These are phyloP conservation scores for Engystomops pustulosus DNA, from an alignment of 2,113 vertebrate genomes.

Conservation along the genomic window DNA sequence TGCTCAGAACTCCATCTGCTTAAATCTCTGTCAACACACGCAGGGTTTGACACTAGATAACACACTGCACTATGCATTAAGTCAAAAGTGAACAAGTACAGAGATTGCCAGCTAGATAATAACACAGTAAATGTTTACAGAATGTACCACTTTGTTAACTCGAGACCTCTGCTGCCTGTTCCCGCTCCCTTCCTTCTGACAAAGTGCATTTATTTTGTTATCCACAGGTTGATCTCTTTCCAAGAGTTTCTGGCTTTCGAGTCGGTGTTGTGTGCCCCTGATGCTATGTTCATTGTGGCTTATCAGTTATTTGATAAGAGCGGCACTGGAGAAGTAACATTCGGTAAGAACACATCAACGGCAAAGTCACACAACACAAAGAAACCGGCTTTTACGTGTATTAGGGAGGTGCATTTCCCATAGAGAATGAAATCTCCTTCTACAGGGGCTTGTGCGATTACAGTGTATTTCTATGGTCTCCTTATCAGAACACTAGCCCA, in stretches of 20 bases:
- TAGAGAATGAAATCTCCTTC: neutral
- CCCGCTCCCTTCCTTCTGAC: conserved; percentile 2
- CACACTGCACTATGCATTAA: conserved; percentile 42
- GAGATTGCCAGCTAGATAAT: conserved; percentile 43
- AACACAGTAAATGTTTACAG: conserved; percentile 55
- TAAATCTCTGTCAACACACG: conserved; percentile 54
- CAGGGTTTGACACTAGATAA: conserved; percentile 46
- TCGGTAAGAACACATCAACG: conserved; percentile 81
- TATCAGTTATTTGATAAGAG: conserved; percentile 97
- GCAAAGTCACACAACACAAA: neutral
- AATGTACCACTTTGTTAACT: conserved; percentile 54
- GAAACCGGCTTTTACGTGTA: conserved; percentile 15
- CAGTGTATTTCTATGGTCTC: neutral
- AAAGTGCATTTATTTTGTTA: conserved; percentile 57
- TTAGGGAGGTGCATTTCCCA: neutral
- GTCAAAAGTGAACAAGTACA: conserved; percentile 39
- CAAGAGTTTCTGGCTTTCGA: conserved; percentile 98
- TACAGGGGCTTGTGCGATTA: neutral
- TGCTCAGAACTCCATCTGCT: conserved; percentile 40
- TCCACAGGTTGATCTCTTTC: conserved; percentile 90
- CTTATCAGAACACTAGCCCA: neutral
- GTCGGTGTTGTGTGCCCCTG: conserved; percentile 92
- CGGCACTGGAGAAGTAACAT: conserved; percentile 91
- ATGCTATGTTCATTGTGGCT: conserved; percentile 95
- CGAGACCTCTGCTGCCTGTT: conserved; percentile 12